These are phyloP conservation scores for Spea hammondii DNA, from an alignment of 2,797 vertebrate genomes.

Conservation along the genomic window DNA sequence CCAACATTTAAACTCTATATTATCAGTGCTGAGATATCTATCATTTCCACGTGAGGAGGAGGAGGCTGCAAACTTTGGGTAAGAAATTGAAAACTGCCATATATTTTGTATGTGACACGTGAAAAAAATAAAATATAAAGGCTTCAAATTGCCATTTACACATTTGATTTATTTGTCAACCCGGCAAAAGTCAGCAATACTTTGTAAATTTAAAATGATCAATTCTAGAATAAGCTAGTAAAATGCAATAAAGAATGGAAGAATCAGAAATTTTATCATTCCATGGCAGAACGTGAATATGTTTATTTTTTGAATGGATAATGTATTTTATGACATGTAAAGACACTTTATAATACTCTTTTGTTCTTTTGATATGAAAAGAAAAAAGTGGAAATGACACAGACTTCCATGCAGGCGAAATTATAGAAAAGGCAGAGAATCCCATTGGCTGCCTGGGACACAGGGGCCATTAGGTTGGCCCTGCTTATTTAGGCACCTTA, in stretches of 20 bases:
- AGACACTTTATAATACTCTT: too few relatives aligned
- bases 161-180: constrained; percentile 58
- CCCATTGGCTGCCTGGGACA: too few relatives aligned
- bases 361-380: too few relatives aligned
- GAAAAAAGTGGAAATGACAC: too few relatives aligned
- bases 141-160: constrained; percentile 59
- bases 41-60: constrained; percentile 58
- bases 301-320: not conserved
- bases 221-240: constrained; percentile 57
- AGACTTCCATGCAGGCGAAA: too few relatives aligned
- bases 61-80: constrained; percentile 59
- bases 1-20: constrained; percentile 62
- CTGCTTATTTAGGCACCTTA: too few relatives aligned
- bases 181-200: constrained; percentile 54
- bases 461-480: too few relatives aligned
- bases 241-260: constrained; percentile 54
- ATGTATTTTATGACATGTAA: not conserved
- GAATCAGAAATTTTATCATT: constrained; percentile 53
- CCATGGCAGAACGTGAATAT: not conserved
- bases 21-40: constrained; percentile 60
- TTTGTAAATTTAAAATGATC: constrained; percentile 59
- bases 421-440: too few relatives aligned
- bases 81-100: constrained; percentile 63
- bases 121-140: constrained; percentile 57
- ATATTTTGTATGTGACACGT: constrained; percentile 61